phyloP scores from a whole-genome alignment of 2,113 vertebrate species.

The Todiramphus saurophagus region DNA sequence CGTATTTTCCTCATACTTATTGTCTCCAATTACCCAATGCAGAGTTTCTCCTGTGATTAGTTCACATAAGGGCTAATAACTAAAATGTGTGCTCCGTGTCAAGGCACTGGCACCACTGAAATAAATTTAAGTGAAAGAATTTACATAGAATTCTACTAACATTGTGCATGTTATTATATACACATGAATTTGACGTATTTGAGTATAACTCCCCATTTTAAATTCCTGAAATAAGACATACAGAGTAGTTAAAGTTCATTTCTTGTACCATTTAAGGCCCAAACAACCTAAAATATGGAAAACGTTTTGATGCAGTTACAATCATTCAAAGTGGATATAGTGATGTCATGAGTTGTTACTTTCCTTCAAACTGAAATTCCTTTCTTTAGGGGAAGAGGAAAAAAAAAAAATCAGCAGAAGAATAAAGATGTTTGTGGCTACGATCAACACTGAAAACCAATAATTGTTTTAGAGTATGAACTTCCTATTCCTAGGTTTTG shows the following conservation, averaged over 20 bases:
- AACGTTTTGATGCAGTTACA: neutral
- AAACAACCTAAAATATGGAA: neutral
- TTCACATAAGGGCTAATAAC: constrained; percentile 36
- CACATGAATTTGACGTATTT: constrained; percentile 8
- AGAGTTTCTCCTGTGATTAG: constrained; percentile 32
- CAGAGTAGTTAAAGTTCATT: constrained; percentile 16
- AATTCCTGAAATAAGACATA: neutral
- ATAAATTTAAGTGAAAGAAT: constrained; percentile 29
- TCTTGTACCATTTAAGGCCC: neutral
- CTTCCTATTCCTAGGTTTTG: neutral
- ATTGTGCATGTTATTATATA: neutral
- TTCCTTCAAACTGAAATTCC: neutral
- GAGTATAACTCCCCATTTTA: neutral
- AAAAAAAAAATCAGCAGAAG: neutral
- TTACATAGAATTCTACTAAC: constrained; percentile 20
- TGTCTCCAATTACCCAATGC: neutral
- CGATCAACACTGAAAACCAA: neutral
- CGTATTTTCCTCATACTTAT: constrained; percentile 15
- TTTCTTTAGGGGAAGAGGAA: neutral
- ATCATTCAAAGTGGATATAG: neutral
- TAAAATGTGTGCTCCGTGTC: neutral
- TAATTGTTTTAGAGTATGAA: neutral
- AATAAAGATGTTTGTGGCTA: neutral
- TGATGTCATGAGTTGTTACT: neutral
- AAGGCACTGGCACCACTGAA: neutral